phyloP scores from a whole-genome alignment of 2,888 invertebrate genomes.

The Muschampia plurimacula region DNA sequence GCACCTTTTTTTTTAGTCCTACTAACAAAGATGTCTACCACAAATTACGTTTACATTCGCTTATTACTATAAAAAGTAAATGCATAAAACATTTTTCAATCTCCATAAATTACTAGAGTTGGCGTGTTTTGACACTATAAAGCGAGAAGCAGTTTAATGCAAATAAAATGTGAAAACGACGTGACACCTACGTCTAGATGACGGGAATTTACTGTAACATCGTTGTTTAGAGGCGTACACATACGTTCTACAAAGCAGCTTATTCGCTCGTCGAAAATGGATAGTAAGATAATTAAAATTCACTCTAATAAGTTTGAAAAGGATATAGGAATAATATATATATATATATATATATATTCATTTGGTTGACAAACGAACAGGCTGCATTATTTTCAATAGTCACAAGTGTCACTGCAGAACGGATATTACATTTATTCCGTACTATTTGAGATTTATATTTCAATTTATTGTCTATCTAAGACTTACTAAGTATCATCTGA shows the following conservation, averaged over 20 bases:
- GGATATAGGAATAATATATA: too few relatives aligned
- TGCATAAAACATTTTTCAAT: conserved; percentile 35
- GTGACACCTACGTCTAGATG: conserved; percentile 27
- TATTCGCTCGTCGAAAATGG: neutral
- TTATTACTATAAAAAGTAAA: conserved; percentile 20
- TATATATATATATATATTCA: too few relatives aligned
- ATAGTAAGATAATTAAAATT: neutral
- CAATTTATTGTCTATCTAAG: too few relatives aligned
- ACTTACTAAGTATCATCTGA: too few relatives aligned
- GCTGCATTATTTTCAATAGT: too few relatives aligned
- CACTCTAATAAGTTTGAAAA: too few relatives aligned
- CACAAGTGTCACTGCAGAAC: too few relatives aligned
- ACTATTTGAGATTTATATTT: too few relatives aligned
- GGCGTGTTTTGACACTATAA: conserved; percentile 34
- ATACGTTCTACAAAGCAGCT: neutral
- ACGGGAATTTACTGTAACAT: conserved; percentile 2
- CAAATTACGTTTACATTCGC: conserved; percentile 5
- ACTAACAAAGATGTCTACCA: neutral
- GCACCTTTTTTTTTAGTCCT: neutral
- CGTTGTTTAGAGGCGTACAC: neutral
- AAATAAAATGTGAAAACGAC: conserved; percentile 17
- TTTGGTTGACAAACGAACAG: too few relatives aligned
- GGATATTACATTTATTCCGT: too few relatives aligned
- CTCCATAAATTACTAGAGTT: conserved; percentile 33
- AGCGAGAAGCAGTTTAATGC: conserved; percentile 17